phyloP scores from a whole-genome alignment of 2,113 vertebrate genomes.

The Entomyzon cyanotis region DNA sequence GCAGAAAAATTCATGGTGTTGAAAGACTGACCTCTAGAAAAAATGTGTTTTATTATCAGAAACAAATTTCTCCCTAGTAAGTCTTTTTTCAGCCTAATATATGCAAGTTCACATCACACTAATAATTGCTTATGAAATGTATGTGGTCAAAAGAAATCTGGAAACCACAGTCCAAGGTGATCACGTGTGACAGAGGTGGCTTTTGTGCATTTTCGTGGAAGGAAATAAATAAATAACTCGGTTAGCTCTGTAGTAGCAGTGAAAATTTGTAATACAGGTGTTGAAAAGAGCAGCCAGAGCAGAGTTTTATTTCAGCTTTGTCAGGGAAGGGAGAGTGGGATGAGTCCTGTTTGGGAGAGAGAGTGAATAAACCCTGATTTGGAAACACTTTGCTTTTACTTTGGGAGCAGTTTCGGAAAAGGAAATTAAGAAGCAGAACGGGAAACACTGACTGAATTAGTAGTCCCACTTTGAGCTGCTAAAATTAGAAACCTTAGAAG shows the following conservation, averaged over 20 bases:
- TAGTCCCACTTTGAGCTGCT: not conserved
- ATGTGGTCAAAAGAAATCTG: not conserved
- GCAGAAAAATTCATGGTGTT: not conserved
- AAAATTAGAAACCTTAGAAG: not conserved
- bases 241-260: not conserved
- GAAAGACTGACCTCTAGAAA: not conserved
- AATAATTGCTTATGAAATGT: not conserved
- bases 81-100: not conserved
- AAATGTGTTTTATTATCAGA: not conserved
- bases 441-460: not conserved
- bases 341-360: not conserved
- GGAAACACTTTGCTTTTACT: not conserved
- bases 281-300: not conserved
- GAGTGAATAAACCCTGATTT: not conserved
- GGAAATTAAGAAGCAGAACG: not conserved
- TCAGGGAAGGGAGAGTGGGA: not conserved
- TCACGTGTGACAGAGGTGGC: accelerated
- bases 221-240: not conserved
- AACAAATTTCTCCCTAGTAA: not conserved
- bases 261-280: too few relatives aligned
- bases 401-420: not conserved
- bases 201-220: not conserved
- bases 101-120: not conserved
- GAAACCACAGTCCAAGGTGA: not conserved
- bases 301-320: not conserved